Evolutionary conservation across 1,140 invertebrate genomes (phyloP), one percentile per base, ranked within the genome.

Genomic region (Belonocnema kinseyi): DNA sequence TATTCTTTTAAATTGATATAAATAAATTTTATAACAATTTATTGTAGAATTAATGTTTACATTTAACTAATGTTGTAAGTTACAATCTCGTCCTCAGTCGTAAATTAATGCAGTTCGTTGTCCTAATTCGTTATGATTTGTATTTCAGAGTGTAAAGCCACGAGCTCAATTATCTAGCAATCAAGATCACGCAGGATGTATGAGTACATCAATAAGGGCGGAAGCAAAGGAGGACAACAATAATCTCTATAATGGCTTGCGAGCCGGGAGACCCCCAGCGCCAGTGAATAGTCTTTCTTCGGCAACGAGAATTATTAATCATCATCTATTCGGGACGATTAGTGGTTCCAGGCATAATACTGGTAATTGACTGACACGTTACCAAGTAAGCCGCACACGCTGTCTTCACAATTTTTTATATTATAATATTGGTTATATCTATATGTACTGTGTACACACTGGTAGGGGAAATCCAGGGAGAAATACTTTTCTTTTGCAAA

Each of bases 221-320:
- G 84, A 83, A 66, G 72, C 73, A 40, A 78, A 53, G 58, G 89
- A 88, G 72, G 86, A 89, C 79, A 89, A 89, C 80, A 90, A 90
- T 82, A 88, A 90, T 80, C 82, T 76, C 40, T 86, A 82, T 54
- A 80, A 61, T 6, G 87, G 88, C 72, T 73, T 89, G 19, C 81
- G 88, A 33, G 87, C 86, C 51, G 88, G 86, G 26, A 87, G 86
- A 58, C 72, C 85, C 12, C 72, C 83, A 4, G 93, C 93, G 84
- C 93, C 94, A 66, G 92, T 93, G 51, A 94, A 93, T 88, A 93
- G 94, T 83, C 88, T 96, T 77, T 94, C 93, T 80, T 94, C 94
- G 77, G 94, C 95, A 74, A 94, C 95, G 66, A 93, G 94, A 79
- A 92, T 95, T 75, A 94, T 96, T 85, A 95, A 95, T 90, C 95